Conservation (phyloP, 1,140 invertebrate genomes). For the Drosophila insularis region DNA sequence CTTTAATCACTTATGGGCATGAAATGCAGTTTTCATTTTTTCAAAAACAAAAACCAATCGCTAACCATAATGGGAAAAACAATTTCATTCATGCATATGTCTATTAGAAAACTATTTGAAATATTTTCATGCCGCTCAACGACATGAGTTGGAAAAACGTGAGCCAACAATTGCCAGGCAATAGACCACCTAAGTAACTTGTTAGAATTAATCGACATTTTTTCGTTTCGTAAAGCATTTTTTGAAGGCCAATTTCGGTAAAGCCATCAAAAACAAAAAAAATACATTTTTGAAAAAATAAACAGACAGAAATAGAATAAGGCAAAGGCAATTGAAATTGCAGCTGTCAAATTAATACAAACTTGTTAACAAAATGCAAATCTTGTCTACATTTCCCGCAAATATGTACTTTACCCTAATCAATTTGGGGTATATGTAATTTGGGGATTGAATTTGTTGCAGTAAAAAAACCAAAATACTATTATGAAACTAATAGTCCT, state of each 20-base stretch:
- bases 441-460: neutral
- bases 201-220: conserved; percentile 54
- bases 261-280: conserved; percentile 58
- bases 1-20: conserved; percentile 58
- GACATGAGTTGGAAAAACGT: conserved; percentile 65
- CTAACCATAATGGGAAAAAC: conserved; percentile 39
- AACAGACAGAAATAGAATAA: neutral
- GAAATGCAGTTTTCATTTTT: conserved; percentile 41
- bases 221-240: conserved; percentile 5
- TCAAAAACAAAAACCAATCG: conserved; percentile 18
- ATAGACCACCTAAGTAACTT: conserved; percentile 68
- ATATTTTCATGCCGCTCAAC: conserved; percentile 67
- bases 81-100: conserved; percentile 60
- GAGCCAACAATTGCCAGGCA: conserved; percentile 57
- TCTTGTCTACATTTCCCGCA: conserved; percentile 65
- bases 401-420: conserved; percentile 40
- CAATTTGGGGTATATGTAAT: neutral
- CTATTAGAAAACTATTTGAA: conserved; percentile 79
- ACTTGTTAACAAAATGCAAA: conserved; percentile 66
- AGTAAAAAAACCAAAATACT: neutral
- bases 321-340: conserved; percentile 57
- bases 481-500: too few species aligned
- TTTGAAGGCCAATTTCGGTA: conserved; percentile 63
- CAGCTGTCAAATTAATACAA: conserved; percentile 55
- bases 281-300: conserved; percentile 16